phyloP scores from a whole-genome alignment of 2,888 invertebrate genomes.

The Luffia ferchaultella region DNA sequence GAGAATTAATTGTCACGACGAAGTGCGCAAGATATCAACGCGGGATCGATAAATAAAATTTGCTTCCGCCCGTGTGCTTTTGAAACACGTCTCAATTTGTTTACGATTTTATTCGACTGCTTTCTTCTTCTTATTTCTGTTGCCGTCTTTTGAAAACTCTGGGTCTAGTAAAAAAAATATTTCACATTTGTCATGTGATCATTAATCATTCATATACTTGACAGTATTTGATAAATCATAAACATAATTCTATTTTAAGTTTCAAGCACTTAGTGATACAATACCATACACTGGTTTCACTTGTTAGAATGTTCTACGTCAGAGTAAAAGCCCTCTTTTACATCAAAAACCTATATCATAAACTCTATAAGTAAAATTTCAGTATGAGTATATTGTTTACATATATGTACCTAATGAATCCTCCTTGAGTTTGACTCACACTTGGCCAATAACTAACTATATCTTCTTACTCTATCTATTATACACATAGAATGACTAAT shows the following conservation, averaged over 20 bases:
- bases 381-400: too few relatives aligned
- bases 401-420: too few relatives aligned
- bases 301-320: neutral
- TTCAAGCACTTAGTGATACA: neutral
- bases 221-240: neutral
- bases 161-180: neutral
- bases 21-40: conserved; percentile 47
- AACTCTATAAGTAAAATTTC: neutral
- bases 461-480: too few relatives aligned
- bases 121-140: neutral
- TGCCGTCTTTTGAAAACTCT: neutral
- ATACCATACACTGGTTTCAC: neutral
- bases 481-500: too few relatives aligned
- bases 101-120: conserved; percentile 21
- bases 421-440: too few relatives aligned
- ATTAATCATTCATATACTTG: neutral
- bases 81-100: conserved; percentile 58
- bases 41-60: conserved; percentile 64
- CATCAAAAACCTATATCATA: neutral
- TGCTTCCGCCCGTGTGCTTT: conserved; percentile 57
- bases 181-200: neutral
- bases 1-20: conserved; percentile 38
- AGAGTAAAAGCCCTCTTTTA: neutral
- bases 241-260: neutral
- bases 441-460: too few relatives aligned